Evolutionary conservation across 2,113 vertebrate species (phyloP).

Genomic region (Meleagris gallopavo): DNA sequence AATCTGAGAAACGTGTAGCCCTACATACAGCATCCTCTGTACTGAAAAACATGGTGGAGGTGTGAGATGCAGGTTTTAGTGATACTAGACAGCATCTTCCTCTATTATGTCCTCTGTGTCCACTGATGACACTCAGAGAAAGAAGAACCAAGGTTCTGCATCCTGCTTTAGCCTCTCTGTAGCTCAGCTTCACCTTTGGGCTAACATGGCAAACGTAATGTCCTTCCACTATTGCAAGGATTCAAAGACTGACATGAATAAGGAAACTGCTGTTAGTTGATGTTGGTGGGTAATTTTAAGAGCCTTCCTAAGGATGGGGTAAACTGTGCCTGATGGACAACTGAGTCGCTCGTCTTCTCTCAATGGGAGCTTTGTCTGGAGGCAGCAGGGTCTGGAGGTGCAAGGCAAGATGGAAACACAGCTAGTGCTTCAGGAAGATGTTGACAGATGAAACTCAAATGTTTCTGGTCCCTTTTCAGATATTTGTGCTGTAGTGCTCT

Average conservation of each 20-base stretch:
- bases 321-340: not conserved
- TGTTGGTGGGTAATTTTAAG: not conserved
- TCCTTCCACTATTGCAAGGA: not conserved
- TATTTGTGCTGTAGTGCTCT: not conserved
- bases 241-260: not conserved
- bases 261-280: not conserved
- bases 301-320: not conserved
- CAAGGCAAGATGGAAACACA: not conserved
- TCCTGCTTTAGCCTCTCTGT: not conserved
- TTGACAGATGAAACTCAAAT: conserved; percentile 45
- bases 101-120: not conserved
- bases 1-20: conserved; percentile 17
- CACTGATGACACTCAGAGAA: not conserved
- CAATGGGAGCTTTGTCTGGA: conserved; percentile 14
- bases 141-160: not conserved
- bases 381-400: not conserved
- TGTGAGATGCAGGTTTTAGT: not conserved
- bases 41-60: not conserved
- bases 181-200: not conserved
- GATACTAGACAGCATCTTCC: not conserved
- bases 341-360: not conserved
- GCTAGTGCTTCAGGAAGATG: not conserved
- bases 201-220: not conserved
- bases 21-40: not conserved
- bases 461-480: conserved; percentile 38